Percentiles rank a stretch among this genome's conserved stretches.
Conservation (phyloP, 2,888 invertebrate species). For the Apamea sordens region DNA sequence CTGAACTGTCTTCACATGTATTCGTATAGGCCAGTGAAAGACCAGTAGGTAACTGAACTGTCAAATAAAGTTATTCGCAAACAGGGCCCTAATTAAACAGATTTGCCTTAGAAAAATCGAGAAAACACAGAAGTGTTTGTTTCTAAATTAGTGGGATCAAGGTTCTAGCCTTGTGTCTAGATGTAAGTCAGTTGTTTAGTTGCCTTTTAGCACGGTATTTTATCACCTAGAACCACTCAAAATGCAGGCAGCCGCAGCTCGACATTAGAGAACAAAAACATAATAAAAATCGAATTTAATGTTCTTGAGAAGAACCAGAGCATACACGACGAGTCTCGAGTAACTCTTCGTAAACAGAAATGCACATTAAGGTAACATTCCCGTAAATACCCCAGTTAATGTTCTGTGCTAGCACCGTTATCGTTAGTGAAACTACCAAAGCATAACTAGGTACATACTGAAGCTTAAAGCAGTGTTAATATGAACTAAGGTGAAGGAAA, state of each 20-base stretch:
- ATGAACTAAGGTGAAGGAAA: not conserved
- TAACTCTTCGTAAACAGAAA: slow-evolving; percentile 43
- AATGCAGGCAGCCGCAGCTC: not conserved
- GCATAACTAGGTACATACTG: slow-evolving; percentile 26
- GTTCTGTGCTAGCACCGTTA: slow-evolving; percentile 43
- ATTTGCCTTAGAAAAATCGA: not conserved
- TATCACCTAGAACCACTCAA: not conserved
- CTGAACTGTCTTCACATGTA: not conserved
- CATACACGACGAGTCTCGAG: slow-evolving; percentile 10
- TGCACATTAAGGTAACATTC: slow-evolving; percentile 39
- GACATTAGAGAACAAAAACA: slow-evolving; percentile 20
- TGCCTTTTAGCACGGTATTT: too few species aligned
- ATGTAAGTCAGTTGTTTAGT: too few species aligned
- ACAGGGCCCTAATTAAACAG: not conserved
- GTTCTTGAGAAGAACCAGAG: slow-evolving; percentile 34
- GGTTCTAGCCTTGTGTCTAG: not conserved
- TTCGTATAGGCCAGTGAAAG: not conserved
- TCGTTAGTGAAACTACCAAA: slow-evolving; percentile 33
- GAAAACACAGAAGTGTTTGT: too few species aligned
- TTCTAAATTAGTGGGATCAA: not conserved
- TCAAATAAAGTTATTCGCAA: not conserved
- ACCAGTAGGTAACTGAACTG: not conserved
- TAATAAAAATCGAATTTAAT: slow-evolving; percentile 40
- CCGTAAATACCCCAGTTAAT: slow-evolving; percentile 52
- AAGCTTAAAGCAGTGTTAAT: slow-evolving; percentile 8